Evolutionary conservation across 2,888 invertebrate species (phyloP).

Genomic region (Catocala sponsa): DNA sequence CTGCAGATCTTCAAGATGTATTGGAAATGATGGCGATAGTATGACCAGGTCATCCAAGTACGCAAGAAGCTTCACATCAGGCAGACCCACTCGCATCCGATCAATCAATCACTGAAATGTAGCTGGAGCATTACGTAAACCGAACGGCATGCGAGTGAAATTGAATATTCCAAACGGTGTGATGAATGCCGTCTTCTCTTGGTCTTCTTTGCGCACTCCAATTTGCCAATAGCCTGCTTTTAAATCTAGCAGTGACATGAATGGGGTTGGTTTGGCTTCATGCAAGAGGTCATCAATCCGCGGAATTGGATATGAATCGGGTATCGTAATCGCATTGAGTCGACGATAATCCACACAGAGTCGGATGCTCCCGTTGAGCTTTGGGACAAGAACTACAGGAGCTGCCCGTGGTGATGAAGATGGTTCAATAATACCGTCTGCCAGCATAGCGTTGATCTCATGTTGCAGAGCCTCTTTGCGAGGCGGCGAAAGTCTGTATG

Average conservation of each 20-base stretch:
- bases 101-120: background rate
- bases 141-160: background rate
- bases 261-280: conserved; percentile 9
- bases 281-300: conserved; percentile 17
- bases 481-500: conserved; percentile 15
- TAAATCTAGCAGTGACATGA: conserved; percentile 15
- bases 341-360: conserved; percentile 39
- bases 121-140: background rate
- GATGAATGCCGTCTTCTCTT: conserved; percentile 21
- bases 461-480: conserved; percentile 1
- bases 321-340: conserved; percentile 13
- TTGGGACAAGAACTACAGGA: conserved; percentile 63
- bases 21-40: background rate
- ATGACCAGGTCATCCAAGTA: background rate
- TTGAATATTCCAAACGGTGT: conserved; percentile 41
- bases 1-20: no score
- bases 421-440: conserved; percentile 4
- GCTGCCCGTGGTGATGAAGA: conserved; percentile 56
- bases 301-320: conserved; percentile 18
- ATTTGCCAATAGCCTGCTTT: conserved; percentile 19
- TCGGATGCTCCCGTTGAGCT: conserved; percentile 52
- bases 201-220: conserved; percentile 2
- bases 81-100: background rate
- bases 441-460: conserved; percentile 10
- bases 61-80: background rate